Evolutionary conservation across 2,797 vertebrate species (phyloP), one percentile per base, ranked within the genome.

Genomic region (Thripadectes ignobilis): DNA sequence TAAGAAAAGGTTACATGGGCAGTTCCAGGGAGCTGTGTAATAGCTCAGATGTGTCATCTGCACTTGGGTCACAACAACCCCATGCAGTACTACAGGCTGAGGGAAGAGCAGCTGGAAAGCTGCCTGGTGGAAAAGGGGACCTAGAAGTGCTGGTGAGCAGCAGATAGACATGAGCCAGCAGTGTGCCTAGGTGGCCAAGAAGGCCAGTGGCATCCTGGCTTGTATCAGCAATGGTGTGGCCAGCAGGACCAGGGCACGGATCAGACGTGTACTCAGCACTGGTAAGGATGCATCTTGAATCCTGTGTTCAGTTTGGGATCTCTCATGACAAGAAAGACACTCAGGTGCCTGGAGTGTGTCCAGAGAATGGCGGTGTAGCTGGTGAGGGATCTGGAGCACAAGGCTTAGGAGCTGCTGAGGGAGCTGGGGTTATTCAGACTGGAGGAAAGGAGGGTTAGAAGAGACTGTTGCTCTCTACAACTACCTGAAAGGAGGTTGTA

Each of bases 111-210:
- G 7, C 48, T 89, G 52, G n/a, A 55, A 45, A 77, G 16, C 48
- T 71, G 9, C 18, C 32, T 0, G 0, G 13, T 1, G 1, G 48
- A 41, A 43, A 75, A 63, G n/a, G 12, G 52, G 24, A 24, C 34
- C 21, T 46, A 10, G 30, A 32, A 8, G 2, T 34, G 23, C 17
- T 79, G 32, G 8, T 29, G 0, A 1, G 4, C 15, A 57, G 71
- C 29, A 0, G 4, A 16, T 72, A 41, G 52, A 16, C 1, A 2
- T 11, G 43, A 86, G 29, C 26, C 43, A 34, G 20, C 68, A 3
- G 2, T n/a, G 34, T 74, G 59, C 36, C 48, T 26, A 34, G n/a
- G 26, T 62, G 9, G 36, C 20, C 38, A 73, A 27, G 61, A 66
- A 46, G 63, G 43, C 32, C 32, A 66, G 17, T 46, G 32, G 43